Conservation (phyloP, 1,140 invertebrate genomes). For the Spodoptera frugiperda region DNA sequence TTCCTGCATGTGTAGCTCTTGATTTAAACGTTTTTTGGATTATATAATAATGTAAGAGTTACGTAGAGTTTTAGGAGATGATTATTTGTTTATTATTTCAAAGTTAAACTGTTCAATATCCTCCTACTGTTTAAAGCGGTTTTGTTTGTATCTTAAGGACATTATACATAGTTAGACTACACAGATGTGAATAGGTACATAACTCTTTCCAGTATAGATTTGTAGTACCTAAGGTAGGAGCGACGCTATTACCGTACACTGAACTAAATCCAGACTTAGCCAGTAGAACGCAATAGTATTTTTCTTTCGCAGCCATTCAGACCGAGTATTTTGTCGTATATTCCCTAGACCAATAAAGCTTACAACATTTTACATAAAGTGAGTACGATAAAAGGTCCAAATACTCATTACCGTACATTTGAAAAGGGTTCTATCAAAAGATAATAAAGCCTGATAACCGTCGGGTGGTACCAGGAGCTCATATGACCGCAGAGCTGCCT, state of each 20-base stretch:
- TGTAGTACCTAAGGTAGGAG: no score
- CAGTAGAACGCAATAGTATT: no score
- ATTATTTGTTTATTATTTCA: no score
- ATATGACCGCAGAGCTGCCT: slow-evolving; percentile 26
- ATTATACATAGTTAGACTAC: no score
- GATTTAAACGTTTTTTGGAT: slow-evolving; percentile 11
- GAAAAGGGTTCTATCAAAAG: slow-evolving; percentile 32
- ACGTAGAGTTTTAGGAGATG: background rate
- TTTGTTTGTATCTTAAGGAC: no score
- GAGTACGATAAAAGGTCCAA: slow-evolving; percentile 8
- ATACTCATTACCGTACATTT: slow-evolving; percentile 23
- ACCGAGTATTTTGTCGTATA: background rate
- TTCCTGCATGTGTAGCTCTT: slow-evolving; percentile 30
- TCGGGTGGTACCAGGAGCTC: slow-evolving; percentile 13
- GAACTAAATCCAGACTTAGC: no score
- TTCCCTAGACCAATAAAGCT: background rate
- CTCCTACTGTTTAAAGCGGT: no score
- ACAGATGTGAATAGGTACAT: no score
- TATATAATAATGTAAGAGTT: background rate
- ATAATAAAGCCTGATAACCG: slow-evolving; percentile 15
- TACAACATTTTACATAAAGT: slow-evolving; percentile 4
- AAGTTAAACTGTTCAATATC: no score
- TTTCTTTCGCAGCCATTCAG: no score
- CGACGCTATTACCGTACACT: no score
- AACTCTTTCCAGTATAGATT: no score